A percentile compares a stretch with the other conserved stretches of the same genome.
Conservation (phyloP, 2,113 vertebrate species). For the Microcebus griseorufus region DNA sequence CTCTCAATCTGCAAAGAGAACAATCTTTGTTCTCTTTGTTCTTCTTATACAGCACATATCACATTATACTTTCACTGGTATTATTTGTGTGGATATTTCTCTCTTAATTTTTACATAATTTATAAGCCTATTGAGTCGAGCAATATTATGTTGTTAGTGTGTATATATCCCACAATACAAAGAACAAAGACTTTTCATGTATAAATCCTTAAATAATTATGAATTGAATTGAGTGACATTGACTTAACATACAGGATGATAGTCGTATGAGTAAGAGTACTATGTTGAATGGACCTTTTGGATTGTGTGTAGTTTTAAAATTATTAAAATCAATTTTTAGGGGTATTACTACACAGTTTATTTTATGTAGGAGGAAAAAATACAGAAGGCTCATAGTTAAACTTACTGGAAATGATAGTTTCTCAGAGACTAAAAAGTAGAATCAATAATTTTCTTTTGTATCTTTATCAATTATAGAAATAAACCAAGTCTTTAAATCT, state of each 20-base stretch:
- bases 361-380: not conserved
- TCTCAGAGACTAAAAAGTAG: not conserved
- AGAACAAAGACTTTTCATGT: not conserved
- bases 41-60: not conserved
- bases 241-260: not conserved
- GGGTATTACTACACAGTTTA: not conserved
- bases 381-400: not conserved
- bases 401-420: not conserved
- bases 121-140: not conserved
- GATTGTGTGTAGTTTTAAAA: not conserved
- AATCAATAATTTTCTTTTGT: not conserved
- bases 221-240: not conserved
- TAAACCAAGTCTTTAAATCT: not conserved
- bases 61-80: not conserved
- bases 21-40: not conserved
- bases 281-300: not conserved
- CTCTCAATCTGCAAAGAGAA: not conserved
- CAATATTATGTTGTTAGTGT: not conserved
- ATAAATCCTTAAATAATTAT: not conserved
- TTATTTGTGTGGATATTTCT: not conserved
- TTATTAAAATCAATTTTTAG: not conserved
- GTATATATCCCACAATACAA: not conserved
- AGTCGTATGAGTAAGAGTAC: not conserved
- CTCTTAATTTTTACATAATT: not conserved
- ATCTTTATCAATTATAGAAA: constrained; percentile 9